A percentile compares a stretch with the other conserved stretches of the same genome.
phyloP scores from a whole-genome alignment of 2,888 invertebrate species.

The Homarus gammarus region DNA sequence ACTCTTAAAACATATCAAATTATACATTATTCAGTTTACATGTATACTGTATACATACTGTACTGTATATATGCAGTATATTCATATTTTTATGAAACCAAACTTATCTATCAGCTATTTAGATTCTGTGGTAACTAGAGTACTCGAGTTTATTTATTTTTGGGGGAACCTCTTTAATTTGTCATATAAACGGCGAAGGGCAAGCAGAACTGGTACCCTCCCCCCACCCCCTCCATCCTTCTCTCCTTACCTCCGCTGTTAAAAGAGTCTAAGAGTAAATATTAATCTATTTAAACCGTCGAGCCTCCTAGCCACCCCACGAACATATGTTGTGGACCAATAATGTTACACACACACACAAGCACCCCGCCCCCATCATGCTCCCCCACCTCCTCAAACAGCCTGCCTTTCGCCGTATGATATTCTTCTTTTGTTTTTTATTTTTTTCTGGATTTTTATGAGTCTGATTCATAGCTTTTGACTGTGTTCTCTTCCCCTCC shows the following conservation, averaged over 20 bases:
- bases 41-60: background rate
- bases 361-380: too few relatives aligned
- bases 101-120: background rate
- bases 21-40: conserved; percentile 10
- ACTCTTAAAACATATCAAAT: background rate
- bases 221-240: background rate
- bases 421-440: background rate
- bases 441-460: conserved; percentile 43
- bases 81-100: background rate
- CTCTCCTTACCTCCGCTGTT: background rate
- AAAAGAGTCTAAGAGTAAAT: conserved; percentile 4
- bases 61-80: background rate
- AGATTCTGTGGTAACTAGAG: background rate
- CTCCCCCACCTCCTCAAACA: too few relatives aligned
- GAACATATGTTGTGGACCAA: background rate
- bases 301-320: background rate
- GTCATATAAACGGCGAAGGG: conserved; percentile 11
- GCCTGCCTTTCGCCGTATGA: conserved; percentile 15
- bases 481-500: conserved; percentile 58
- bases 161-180: conserved; percentile 14
- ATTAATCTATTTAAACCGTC: background rate
- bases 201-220: background rate
- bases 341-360: background rate
- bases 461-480: conserved; percentile 67
- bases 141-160: background rate